phyloP scores from a whole-genome alignment of 1,140 invertebrate species.

The Tribolium madens region DNA sequence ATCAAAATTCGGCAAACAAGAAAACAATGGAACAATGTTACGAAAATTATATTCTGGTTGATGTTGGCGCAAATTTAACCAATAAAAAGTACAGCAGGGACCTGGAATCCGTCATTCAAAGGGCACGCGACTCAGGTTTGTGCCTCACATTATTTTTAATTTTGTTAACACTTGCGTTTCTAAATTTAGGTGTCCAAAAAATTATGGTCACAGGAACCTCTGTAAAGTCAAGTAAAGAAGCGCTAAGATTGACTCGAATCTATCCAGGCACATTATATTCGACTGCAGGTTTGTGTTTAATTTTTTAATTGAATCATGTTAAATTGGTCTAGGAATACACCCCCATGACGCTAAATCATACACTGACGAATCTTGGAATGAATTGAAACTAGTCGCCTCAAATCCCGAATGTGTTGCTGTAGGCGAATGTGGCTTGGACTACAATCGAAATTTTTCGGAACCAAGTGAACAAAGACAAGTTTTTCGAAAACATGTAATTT shows the following conservation, averaged over 20 bases:
- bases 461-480: constrained; percentile 87
- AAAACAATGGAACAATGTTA: constrained; percentile 73
- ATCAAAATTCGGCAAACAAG: constrained; percentile 47
- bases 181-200: constrained; percentile 85
- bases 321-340: constrained; percentile 79
- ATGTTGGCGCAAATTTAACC: constrained; percentile 94
- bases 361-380: constrained; percentile 80
- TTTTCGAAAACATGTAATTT: constrained; percentile 86
- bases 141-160: neutral
- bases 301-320: constrained; percentile 27
- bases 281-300: constrained; percentile 79
- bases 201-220: constrained; percentile 94
- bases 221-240: constrained; percentile 90
- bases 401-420: constrained; percentile 93
- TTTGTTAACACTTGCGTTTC: constrained; percentile 35
- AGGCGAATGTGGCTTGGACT: constrained; percentile 95
- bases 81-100: constrained; percentile 95
- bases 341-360: constrained; percentile 96
- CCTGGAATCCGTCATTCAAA: constrained; percentile 90
- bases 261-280: constrained; percentile 92
- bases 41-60: constrained; percentile 92
- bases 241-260: constrained; percentile 85
- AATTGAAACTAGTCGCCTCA: constrained; percentile 78
- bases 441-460: constrained; percentile 93
- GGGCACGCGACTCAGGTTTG: constrained; percentile 91